Evolutionary conservation across 2,888 invertebrate species (phyloP).

Genomic region (Herminia tarsipennalis): DNA sequence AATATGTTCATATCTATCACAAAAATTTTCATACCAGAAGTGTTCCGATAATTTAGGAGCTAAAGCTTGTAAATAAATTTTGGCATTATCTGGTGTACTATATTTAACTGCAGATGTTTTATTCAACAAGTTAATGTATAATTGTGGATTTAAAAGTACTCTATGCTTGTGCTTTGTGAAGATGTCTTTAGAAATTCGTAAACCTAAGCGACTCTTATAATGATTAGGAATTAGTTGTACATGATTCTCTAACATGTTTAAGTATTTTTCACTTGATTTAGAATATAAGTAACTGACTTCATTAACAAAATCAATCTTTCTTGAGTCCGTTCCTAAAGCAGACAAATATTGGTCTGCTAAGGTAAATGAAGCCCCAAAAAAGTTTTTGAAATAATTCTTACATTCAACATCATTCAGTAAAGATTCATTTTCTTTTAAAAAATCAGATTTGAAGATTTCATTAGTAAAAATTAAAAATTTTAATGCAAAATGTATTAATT

Average conservation of each 20-base stretch:
- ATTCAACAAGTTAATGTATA: slow-evolving; percentile 53
- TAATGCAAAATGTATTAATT: slow-evolving; percentile 44
- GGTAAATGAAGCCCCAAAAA: slow-evolving; percentile 54
- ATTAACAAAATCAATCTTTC: slow-evolving; percentile 15
- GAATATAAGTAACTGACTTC: slow-evolving; percentile 38
- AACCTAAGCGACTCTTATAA: slow-evolving; percentile 37
- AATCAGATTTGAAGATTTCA: slow-evolving; percentile 53
- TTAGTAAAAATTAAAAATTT: slow-evolving; percentile 61
- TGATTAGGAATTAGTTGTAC: neutral
- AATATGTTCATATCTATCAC: slow-evolving; percentile 43
- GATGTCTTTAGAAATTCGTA: slow-evolving; percentile 52
- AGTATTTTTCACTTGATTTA: slow-evolving; percentile 50
- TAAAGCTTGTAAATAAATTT: slow-evolving; percentile 45
- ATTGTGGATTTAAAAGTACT: slow-evolving; percentile 47
- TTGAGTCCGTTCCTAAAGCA: neutral
- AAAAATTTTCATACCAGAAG: slow-evolving; percentile 56
- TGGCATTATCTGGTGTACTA: slow-evolving; percentile 51
- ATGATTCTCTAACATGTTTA: slow-evolving; percentile 57
- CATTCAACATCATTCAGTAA: neutral
- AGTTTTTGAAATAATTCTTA: slow-evolving; percentile 18
- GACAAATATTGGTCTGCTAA: slow-evolving; percentile 44
- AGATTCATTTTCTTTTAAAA: slow-evolving; percentile 34
- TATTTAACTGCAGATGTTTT: slow-evolving; percentile 44
- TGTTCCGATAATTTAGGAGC: slow-evolving; percentile 40
- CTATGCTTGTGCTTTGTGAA: slow-evolving; percentile 58